Base-by-base conservation (phyloP, 2,888 invertebrate species). In the Epirrita christyi region DNA sequence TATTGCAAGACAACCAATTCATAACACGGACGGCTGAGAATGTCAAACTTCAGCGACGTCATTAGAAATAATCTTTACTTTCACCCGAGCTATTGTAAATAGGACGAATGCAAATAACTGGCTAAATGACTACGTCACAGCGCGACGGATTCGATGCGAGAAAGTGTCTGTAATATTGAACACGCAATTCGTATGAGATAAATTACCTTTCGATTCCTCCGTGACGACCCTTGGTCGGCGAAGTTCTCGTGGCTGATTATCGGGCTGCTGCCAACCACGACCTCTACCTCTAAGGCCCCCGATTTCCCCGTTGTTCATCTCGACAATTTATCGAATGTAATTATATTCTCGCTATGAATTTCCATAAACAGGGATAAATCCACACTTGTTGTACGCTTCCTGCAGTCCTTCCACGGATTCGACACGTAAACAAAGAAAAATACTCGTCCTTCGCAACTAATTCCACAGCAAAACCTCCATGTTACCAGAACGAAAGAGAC, bases 361-460 rank as follows among this genome's bases (percentile, higher is more conserved):
- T 82, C 84, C 87, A 89, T 88, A 87, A 73, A 88, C 78, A 68
- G 70, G 53, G 47, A 67, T 64, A 70, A 75, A 63, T 59, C 60
- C 41, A 61, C 66, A 59, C 56, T 63, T 64, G 49, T 66, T 6
- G 48, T 64, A 64, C 50, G 70, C 63, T 66, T 66, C 62, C 55
- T 50, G 32, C 15, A 68, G 48, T 73, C 68, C 68, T 72, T 76
- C 69, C 65, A 70, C 64, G 62, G 76, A 78, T 80, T 82, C 84
- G 87, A 90, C 91, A 92, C 91, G 91, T 92, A 92, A 92, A 91
- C 91, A 92, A 90, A 89, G 89, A 82, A 86, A 85, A 86, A 74
- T 78, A 79, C 71, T 79, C 77, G 81, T 77, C 78, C 77, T 80
- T 78, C 78, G 77, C 75, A 71, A 80, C 73, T 75, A 75, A 73